Evolutionary conservation across 2,113 vertebrate genomes (phyloP).

Genomic region (Nesospiza acunhae): DNA sequence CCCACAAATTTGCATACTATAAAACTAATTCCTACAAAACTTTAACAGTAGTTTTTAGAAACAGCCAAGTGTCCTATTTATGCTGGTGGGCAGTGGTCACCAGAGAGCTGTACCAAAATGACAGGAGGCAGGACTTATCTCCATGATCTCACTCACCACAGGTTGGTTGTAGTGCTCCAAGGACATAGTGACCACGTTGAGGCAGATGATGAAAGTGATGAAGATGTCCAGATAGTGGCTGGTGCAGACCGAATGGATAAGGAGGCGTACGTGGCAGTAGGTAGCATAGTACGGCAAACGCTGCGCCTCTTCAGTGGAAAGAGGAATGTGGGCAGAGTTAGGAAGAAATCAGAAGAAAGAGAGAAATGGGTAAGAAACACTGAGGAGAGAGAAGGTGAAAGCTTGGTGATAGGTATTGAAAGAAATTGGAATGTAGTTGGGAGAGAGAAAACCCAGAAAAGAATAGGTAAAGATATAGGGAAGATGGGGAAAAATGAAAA

Average conservation of each 20-base stretch:
- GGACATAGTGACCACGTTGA: conserved; percentile 99
- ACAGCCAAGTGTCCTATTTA: neutral
- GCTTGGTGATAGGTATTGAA: neutral
- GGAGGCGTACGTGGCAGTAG: conserved; percentile 88
- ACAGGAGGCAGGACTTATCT: neutral
- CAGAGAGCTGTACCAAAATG: neutral
- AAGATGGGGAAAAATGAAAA: neutral
- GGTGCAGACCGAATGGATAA: conserved; percentile 97
- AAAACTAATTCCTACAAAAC: neutral
- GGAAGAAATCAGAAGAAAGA: neutral
- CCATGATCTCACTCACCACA: conserved; percentile 79
- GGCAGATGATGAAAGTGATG: conserved; percentile 98
- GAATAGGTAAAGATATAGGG: neutral
- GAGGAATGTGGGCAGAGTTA: neutral
- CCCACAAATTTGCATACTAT: neutral
- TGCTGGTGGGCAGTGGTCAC: neutral
- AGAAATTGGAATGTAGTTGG: neutral
- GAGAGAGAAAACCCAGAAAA: neutral
- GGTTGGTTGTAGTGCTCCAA: conserved; percentile 98
- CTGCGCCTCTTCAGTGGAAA: conserved; percentile 84
- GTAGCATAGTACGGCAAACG: conserved; percentile 92
- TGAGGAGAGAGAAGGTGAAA: neutral
- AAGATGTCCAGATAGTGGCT: conserved; percentile 99
- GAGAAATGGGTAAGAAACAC: conserved; percentile 1
- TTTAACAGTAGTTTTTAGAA: neutral